Evolutionary conservation across 2,888 invertebrate genomes (phyloP), one percentile per base, ranked within the genome.

Genomic region (Cotesia congregata): DNA sequence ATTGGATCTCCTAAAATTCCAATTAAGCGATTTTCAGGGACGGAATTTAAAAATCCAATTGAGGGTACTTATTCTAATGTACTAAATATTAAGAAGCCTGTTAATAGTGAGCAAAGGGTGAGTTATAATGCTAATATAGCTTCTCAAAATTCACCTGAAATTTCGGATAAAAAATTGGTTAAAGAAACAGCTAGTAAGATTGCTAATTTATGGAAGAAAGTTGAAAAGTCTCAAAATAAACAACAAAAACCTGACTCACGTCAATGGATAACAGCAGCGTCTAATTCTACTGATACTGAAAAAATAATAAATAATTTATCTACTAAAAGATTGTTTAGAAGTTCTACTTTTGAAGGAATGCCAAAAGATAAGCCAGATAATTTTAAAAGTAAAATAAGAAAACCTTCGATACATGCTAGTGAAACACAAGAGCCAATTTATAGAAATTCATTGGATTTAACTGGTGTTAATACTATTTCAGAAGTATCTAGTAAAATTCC

Each of bases 131-230:
- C 93, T 0, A 92, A 92, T 75, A 90, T 93, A 12, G 91, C 91
- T 15, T 90, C 92, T 0, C 91, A 91, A 81, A 89, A 90, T 50
- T 79, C 83, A 3, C 40, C 79, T 0, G 76, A 80, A 67, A 75
- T 79, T 78, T 83, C 89, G 38, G 87, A 86, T 0, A 88, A 89
- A 68, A 88, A 91, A 15, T 74, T 85, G 72, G 80, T 87, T 41
- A 93, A 93, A 88, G 94, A 94, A 80, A 93, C 94, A 0, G 93
- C 94, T 9, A 95, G 95, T 87, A 95, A 94, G 88, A 95, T 96
- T 74, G 94, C 95, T 0, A 94, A 92, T 83, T 88, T 96, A 15
- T 96, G 95, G 95, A 95, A 94, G 84, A 94, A 92, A 86, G 94
- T 94, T 0, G 94, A 95, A 83, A 93, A 94, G 77, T 92, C 90